Percentiles rank a stretch among this genome's conserved stretches.
These are phyloP conservation scores for Clitarchus hookeri DNA, from an alignment of 2,888 invertebrate genomes.

Conservation along the genomic window DNA sequence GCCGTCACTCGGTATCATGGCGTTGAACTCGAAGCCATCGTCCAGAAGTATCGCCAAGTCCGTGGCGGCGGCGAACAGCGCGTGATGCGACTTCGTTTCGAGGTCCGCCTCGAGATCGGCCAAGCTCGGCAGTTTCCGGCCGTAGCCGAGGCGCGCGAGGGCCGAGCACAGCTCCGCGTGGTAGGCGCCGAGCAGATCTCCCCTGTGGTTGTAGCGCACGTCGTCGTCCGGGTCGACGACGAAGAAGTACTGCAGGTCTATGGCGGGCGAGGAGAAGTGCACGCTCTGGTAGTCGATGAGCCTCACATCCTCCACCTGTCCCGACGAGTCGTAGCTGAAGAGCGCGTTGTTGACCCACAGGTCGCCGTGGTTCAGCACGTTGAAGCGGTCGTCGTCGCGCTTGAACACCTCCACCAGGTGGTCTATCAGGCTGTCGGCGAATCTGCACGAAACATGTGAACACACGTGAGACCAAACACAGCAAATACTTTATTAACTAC, in stretches of 20 bases:
- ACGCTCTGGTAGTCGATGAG: constrained; percentile 40
- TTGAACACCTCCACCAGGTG: constrained; percentile 12
- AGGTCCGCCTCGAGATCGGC: not conserved
- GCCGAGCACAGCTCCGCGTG: constrained; percentile 30
- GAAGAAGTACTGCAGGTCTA: constrained; percentile 40
- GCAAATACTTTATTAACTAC: no score
- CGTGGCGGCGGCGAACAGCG: not conserved
- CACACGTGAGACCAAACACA: no score
- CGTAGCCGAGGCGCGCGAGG: not conserved
- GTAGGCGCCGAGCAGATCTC: constrained; percentile 34
- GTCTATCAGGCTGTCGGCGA: constrained; percentile 24
- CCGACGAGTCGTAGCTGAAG: constrained; percentile 29
- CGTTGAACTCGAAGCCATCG: constrained; percentile 11
- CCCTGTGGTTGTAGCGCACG: constrained; percentile 27
- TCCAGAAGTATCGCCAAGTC: not conserved
- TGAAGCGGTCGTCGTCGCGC: not conserved
- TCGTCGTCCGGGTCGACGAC: constrained; percentile 32
- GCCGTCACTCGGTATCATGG: not conserved
- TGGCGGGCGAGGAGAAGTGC: constrained; percentile 35
- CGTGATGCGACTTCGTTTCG: not conserved
- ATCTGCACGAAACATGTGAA: not conserved
- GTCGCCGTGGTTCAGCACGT: constrained; percentile 40
- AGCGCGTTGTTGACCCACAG: constrained; percentile 41
- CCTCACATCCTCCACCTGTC: constrained; percentile 28
- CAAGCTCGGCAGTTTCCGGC: not conserved